phyloP scores from a whole-genome alignment of 2,113 vertebrate species.

The Pseudopipra pipra region DNA sequence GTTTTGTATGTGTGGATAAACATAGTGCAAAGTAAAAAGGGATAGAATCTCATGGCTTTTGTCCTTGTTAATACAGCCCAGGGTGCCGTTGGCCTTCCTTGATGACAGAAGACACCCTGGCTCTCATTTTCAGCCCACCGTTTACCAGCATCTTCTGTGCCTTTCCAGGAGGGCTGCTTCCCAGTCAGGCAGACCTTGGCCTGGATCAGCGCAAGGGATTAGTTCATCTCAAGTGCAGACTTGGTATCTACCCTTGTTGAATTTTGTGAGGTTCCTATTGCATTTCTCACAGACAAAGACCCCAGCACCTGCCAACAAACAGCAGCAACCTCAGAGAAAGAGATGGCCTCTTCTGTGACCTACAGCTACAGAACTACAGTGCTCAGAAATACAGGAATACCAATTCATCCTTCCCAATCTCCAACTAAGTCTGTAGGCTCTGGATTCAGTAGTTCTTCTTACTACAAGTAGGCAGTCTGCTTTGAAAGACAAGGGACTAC shows the following conservation, averaged over 20 bases:
- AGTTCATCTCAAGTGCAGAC: background rate
- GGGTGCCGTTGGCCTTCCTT: background rate
- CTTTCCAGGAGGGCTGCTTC: background rate
- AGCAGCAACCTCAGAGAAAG: background rate
- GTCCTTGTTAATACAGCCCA: background rate
- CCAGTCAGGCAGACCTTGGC: background rate
- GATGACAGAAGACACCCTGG: too few species aligned
- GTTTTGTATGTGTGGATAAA: background rate
- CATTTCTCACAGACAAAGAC: background rate
- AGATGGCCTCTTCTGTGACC: background rate
- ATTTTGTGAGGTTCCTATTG: background rate
- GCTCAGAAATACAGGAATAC: background rate
- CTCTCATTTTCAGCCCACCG: background rate
- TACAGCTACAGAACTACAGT: background rate
- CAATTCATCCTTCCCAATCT: rapidly evolving
- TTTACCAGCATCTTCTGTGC: rapidly evolving
- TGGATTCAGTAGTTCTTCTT: background rate
- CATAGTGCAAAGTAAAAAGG: rapidly evolving
- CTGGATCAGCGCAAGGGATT: background rate
- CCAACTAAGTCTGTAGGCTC: background rate
- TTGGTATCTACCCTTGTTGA: background rate
- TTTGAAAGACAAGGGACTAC: background rate
- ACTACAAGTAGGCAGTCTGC: background rate
- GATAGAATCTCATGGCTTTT: background rate
- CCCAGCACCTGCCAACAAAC: background rate